phyloP scores from a whole-genome alignment of 2,113 vertebrate species.

The Corythaeola cristata region DNA sequence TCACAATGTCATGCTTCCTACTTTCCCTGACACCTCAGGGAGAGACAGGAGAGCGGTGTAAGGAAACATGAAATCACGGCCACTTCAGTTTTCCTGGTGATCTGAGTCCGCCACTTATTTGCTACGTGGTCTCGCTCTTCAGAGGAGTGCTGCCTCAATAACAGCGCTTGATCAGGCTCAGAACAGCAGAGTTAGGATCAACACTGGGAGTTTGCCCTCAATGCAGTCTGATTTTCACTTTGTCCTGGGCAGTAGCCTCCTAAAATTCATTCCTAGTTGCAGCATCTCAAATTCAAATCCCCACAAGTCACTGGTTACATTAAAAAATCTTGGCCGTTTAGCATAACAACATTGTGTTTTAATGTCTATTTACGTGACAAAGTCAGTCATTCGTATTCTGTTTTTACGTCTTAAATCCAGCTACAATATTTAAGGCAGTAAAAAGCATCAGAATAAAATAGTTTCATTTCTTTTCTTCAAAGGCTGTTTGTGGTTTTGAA shows the following conservation, averaged over 20 bases:
- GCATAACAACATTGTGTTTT: not conserved
- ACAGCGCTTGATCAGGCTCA: not conserved
- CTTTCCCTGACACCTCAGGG: not conserved
- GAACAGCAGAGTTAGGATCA: not conserved
- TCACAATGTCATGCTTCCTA: not conserved
- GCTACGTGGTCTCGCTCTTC: not conserved
- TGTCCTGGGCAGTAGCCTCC: not conserved
- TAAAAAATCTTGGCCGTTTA: not conserved
- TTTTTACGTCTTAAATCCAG: not conserved
- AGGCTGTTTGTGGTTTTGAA: not conserved
- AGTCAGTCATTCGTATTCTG: not conserved
- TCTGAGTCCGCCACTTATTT: not conserved
- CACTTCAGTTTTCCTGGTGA: not conserved
- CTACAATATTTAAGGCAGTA: not conserved
- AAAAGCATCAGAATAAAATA: not conserved
- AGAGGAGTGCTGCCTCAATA: not conserved
- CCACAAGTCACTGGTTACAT: not conserved
- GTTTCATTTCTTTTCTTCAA: not conserved
- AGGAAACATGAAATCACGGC: not conserved
- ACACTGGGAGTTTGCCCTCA: not conserved
- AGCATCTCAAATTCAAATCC: not conserved
- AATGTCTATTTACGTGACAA: not conserved
- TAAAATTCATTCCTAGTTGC: not conserved
- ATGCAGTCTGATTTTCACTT: not conserved
- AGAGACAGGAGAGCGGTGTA: not conserved